Evolutionary conservation across 2,888 invertebrate species (phyloP), one percentile per base, ranked within the genome.

Genomic region (Scaptomyza caliginosa): DNA sequence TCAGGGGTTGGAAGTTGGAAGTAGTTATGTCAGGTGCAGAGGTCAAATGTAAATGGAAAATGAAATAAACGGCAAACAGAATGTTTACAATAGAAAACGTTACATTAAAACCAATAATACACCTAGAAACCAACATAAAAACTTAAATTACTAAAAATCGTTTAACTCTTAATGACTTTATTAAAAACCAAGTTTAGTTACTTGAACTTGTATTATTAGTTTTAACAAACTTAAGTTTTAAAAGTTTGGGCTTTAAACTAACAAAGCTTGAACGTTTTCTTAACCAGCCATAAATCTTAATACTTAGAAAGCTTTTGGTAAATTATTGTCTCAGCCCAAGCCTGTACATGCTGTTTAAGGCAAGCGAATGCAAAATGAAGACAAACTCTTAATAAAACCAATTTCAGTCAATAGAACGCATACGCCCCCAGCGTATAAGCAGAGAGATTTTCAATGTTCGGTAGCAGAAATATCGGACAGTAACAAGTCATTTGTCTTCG

Each of bases 371-470:
- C n/a, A 8, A 19, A 13, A 5, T 3, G 10, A n/a, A 39, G n/a
- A n/a, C 3, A n/a, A 50, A 11, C 42, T 11, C 17, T 34, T 30
- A 13, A 28, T 21, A 49, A 19, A 36, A 32, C n/a, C 26, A 39
- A 28, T 11, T 21, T 50, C 63, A 65, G 67, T 75, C 75, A 64
- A 74, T 82, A 72, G 55, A 57, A 59, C 49, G 56, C 57, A 77
- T 67, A 77, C 63, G 67, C 64, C 60, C 45, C 32, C 40, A 30
- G 17, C 10, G 28, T 46, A 48, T 26, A 55, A 17, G n/a, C 4
- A 24, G 16, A 48, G 11, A 3, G 2, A 46, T 19, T 4, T 26
- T 16, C 19, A 32, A n/a, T 3, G 16, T 16, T 16, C 8, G 16
- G 16, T 16, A 8, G 3, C 1, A 2, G 16, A 34, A 16, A 34